A percentile compares a stretch with the other conserved stretches of the same genome.
Conservation (phyloP, 1,140 invertebrate species). For the Orius insidiosus region DNA sequence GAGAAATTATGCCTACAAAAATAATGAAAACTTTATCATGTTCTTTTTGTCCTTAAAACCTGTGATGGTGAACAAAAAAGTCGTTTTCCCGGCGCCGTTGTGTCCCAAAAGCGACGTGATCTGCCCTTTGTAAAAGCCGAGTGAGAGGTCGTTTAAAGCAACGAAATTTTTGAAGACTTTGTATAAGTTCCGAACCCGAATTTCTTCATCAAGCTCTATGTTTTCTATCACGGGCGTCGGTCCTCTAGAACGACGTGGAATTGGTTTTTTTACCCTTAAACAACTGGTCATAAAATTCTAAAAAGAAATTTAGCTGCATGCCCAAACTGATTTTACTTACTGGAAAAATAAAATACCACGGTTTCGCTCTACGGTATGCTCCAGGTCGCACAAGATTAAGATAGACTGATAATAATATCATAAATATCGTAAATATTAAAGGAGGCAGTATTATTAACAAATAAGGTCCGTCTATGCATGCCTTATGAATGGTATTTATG, state of each 20-base stretch:
- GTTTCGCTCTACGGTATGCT: constrained; percentile 16
- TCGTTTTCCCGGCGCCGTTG: constrained; percentile 41
- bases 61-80: constrained; percentile 67
- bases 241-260: too few species aligned
- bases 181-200: too few species aligned
- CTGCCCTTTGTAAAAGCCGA: constrained; percentile 38
- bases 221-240: too few species aligned
- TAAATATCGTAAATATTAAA: too few species aligned
- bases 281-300: too few species aligned
- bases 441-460: too few species aligned
- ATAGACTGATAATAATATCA: constrained; percentile 9
- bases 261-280: too few species aligned
- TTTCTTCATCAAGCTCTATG: too few species aligned
- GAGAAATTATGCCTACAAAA: constrained; percentile 38
- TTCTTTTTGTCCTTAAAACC: constrained; percentile 16
- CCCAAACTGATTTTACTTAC: neutral
- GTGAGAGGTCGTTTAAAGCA: constrained; percentile 15
- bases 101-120: constrained; percentile 63
- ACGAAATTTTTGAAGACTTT: constrained; percentile 15
- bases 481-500: too few species aligned
- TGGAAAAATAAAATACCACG: constrained; percentile 16
- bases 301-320: too few species aligned
- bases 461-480: too few species aligned
- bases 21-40: too few species aligned
- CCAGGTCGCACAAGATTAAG: constrained; percentile 19